A percentile compares a stretch with the other conserved stretches of the same genome.
Conservation (phyloP, 1,140 invertebrate genomes). For the Daktulosphaira vitifoliae region DNA sequence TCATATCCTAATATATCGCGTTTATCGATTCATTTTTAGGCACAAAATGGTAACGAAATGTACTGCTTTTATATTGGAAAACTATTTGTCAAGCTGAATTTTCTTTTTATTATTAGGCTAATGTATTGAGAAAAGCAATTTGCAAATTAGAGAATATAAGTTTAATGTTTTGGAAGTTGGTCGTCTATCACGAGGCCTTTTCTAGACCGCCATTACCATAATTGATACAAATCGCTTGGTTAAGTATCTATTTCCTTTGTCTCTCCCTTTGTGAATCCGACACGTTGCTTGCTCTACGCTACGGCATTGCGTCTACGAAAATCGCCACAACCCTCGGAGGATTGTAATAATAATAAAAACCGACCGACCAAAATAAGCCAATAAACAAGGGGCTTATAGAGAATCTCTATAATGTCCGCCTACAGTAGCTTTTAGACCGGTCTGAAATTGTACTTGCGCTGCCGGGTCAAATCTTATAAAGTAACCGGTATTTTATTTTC, state of each 20-base stretch:
- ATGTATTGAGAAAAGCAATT: no score
- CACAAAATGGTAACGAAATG: no score
- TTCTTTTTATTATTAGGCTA: no score
- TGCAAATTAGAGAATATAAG: constrained; percentile 1
- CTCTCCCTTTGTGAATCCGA: no score
- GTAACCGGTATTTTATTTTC: no score
- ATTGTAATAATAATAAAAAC: constrained; percentile 12
- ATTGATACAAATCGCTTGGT: constrained; percentile 25
- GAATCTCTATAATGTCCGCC: background rate
- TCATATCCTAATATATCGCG: no score
- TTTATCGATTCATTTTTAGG: no score
- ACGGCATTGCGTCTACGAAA: background rate
- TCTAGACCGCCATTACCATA: constrained; percentile 27
- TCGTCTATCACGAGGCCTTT: background rate
- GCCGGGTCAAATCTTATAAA: no score
- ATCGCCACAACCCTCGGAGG: background rate
- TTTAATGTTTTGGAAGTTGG: constrained; percentile 17
- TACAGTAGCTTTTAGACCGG: background rate
- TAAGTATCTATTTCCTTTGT: background rate
- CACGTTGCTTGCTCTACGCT: background rate
- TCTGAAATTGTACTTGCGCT: background rate
- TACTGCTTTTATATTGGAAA: no score
- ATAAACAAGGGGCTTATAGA: constrained; percentile 20
- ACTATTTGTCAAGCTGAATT: no score
- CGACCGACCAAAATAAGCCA: constrained; percentile 3